Percentiles rank a stretch among this genome's conserved stretches.
These are phyloP conservation scores for Drosophila bunnanda DNA, from an alignment of 2,888 invertebrate genomes.

Conservation along the genomic window DNA sequence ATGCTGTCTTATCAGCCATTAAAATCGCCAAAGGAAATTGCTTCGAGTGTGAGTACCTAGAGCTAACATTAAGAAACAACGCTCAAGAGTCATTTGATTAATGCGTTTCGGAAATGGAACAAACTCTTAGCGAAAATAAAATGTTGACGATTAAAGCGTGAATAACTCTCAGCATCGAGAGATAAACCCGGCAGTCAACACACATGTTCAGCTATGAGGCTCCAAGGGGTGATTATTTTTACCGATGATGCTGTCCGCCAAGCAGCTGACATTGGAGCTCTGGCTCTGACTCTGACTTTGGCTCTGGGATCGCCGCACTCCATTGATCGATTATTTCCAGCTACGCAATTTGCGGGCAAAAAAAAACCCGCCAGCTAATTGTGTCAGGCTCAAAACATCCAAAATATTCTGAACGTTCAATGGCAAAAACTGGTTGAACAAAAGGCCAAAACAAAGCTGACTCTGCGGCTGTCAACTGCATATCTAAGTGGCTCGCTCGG, in stretches of 20 bases:
- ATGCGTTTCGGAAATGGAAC: constrained; percentile 65
- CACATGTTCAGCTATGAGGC: constrained; percentile 42
- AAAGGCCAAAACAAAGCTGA: constrained; percentile 45
- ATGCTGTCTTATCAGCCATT: constrained; percentile 56
- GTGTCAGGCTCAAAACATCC: constrained; percentile 49
- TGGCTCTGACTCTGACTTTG: neutral
- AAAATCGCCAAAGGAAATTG: constrained; percentile 74
- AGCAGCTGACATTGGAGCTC: constrained; percentile 23
- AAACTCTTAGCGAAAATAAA: constrained; percentile 45
- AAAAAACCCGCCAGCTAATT: constrained; percentile 56
- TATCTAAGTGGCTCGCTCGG: constrained; percentile 60
- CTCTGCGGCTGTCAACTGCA: constrained; percentile 68
- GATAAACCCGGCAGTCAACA: constrained; percentile 36
- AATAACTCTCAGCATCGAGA: constrained; percentile 16
- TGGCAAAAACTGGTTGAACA: constrained; percentile 67
- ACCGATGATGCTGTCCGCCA: constrained; percentile 26
- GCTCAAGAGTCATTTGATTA: constrained; percentile 53
- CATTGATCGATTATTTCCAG: constrained; percentile 51
- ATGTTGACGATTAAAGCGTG: constrained; percentile 48
- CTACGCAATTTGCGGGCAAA: constrained; percentile 42
- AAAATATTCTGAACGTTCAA: constrained; percentile 64
- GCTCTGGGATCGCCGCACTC: neutral
- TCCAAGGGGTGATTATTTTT: constrained; percentile 37
- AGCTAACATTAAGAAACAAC: constrained; percentile 9
- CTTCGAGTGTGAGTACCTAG: constrained; percentile 39